Conservation (phyloP, 2,797 vertebrate species). For the Pantherophis vulpinus region DNA sequence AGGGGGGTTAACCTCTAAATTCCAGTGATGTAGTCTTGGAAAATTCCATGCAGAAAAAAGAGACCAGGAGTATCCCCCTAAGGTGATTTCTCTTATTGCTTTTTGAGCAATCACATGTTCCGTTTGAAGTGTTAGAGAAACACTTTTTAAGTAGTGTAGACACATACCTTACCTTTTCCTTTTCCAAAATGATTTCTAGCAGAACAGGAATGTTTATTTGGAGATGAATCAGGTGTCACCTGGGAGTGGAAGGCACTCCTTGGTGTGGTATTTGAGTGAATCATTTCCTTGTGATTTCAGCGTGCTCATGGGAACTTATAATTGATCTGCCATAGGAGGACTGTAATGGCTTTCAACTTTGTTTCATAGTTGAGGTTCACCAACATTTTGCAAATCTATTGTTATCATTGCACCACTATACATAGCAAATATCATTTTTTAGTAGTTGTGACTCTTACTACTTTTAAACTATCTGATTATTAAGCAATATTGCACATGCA, state of each 20-base stretch:
- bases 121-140: background rate
- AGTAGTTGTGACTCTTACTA: background rate
- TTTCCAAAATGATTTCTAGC: constrained; percentile 24
- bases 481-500: background rate
- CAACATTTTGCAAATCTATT: background rate
- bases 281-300: constrained; percentile 48
- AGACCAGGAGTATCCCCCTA: background rate
- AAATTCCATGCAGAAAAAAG: background rate
- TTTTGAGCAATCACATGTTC: background rate
- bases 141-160: constrained; percentile 1
- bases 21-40: background rate
- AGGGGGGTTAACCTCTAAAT: background rate
- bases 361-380: background rate
- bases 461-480: background rate
- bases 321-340: background rate
- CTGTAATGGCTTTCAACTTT: background rate
- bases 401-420: background rate
- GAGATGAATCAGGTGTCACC: constrained; percentile 51
- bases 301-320: background rate
- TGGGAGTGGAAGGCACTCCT: constrained; percentile 33
- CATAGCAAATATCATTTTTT: background rate
- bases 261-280: constrained; percentile 25
- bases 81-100: background rate
- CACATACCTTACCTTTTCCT: background rate
- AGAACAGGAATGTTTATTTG: constrained; percentile 42